phyloP scores from a whole-genome alignment of 30 jellyfish, hydroid and myxozoan genomes.

The Hydra vulgaris region DNA sequence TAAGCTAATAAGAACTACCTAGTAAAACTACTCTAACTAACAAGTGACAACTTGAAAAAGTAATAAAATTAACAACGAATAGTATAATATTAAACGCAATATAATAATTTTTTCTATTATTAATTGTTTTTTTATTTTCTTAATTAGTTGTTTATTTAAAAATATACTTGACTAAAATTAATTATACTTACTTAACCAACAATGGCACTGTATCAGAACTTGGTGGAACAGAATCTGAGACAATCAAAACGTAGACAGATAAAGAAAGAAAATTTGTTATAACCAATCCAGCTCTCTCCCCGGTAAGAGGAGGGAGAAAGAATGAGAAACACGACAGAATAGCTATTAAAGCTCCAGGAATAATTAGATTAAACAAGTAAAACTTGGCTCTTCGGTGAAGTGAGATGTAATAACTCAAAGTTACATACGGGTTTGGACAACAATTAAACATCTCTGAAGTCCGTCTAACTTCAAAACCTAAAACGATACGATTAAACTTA shows the following conservation, averaged over 20 bases:
- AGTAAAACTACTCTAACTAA: too few species aligned
- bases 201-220: constrained; percentile 71
- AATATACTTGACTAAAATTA: too few species aligned
- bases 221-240: constrained; percentile 68
- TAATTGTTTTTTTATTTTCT: too few species aligned
- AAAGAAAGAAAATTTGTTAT: constrained; percentile 65
- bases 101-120: too few species aligned
- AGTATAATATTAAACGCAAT: too few species aligned
- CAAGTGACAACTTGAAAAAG: too few species aligned
- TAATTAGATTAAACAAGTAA: constrained; percentile 53
- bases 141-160: too few species aligned
- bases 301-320: constrained; percentile 69
- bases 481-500: too few species aligned
- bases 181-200: too few species aligned
- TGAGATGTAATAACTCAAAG: constrained; percentile 40
- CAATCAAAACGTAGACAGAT: constrained; percentile 64
- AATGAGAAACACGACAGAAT: constrained; percentile 60
- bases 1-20: too few species aligned
- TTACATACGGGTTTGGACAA: constrained; percentile 68
- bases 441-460: constrained; percentile 33
- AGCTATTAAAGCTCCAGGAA: constrained; percentile 69
- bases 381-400: constrained; percentile 54
- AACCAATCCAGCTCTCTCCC: constrained; percentile 75
- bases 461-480: background rate
- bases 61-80: too few species aligned